Conservation (phyloP, 2,113 vertebrate species). For the Cyanoderma ruficeps region DNA sequence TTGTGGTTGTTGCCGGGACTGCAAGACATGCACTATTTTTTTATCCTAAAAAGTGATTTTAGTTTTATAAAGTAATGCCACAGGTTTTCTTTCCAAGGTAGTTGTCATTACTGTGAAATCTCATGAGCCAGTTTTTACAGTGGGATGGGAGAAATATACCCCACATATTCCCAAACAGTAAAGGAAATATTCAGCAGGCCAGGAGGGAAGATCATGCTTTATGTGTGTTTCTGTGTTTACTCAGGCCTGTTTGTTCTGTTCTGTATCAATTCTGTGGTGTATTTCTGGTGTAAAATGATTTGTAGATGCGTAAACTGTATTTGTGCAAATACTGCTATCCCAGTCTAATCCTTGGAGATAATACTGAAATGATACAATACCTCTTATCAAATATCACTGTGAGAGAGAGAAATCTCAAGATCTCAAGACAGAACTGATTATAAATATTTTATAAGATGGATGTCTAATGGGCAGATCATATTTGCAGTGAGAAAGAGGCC, state of each 20-base stretch:
- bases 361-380: slow-evolving; percentile 24
- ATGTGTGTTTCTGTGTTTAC: slow-evolving; percentile 4
- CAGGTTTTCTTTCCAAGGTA: not conserved
- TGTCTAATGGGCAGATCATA: slow-evolving; percentile 33
- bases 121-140: not conserved
- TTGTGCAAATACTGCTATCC: slow-evolving; percentile 45
- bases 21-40: not conserved
- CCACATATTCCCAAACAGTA: not conserved
- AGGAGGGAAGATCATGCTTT: not conserved
- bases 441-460: slow-evolving; percentile 53
- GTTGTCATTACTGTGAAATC: not conserved
- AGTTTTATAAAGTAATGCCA: not conserved
- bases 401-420: slow-evolving; percentile 43
- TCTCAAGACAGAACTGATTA: slow-evolving; percentile 29
- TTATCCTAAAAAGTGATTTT: not conserved
- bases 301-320: slow-evolving; percentile 47
- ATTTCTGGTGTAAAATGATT: slow-evolving; percentile 38
- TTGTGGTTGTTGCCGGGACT: not conserved
- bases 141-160: not conserved
- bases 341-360: slow-evolving; percentile 21
- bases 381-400: slow-evolving; percentile 41
- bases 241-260: not conserved
- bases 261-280: not conserved
- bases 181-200: not conserved
- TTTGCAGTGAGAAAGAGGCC: not conserved